Evolutionary conservation across 2,113 vertebrate species (phyloP), one percentile per base, ranked within the genome.

Genomic region (Campylorhamphus procurvoides): DNA sequence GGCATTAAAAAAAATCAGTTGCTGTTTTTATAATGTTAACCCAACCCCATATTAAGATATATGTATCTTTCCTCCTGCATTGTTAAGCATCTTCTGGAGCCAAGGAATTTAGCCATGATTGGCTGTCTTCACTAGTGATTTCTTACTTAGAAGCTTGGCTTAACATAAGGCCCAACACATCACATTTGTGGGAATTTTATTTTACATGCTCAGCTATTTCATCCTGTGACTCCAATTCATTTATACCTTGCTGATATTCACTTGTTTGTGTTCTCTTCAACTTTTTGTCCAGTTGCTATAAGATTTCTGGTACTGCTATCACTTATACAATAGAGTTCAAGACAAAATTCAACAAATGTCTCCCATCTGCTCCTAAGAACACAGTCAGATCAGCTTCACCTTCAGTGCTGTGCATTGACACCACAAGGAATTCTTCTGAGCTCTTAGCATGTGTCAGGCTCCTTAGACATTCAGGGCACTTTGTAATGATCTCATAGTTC

Each of bases 281-380:
- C 40, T 40, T 88, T 68, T 31, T 47, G 16, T 27, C 33, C 44
- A 79, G 12, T 33, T 66, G 67, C 72, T 52, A 1, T 42, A 59
- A 53, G 24, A 60, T 76, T 72, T 68, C 72, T 68, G 22, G 12
- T 50, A 46, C 28, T 47, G 6, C 56, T 84, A 47, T 19, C 4
- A 0, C 24, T 64, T 85, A 33, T 22, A 53, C 37, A 31, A 6
- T 8, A 40, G 18, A 0, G 0, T 62, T 73, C 46, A 53, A 80
- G 40, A 58, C 25, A 79, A 44, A 88, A 85, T 52, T 72, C 40
- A 83, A 69, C 52, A 68, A 73, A 80, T 14, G 15, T 79, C 18
- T 87, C 17, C 40, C 63, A 62, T 73, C 67, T 80, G 44, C 63
- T 90, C 25, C 49, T 60, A 52, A 55, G 33, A 58, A 11, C 22